These are phyloP conservation scores for Petrolisthes manimaculis DNA, from an alignment of 2,888 invertebrate genomes.

Conservation along the genomic window DNA sequence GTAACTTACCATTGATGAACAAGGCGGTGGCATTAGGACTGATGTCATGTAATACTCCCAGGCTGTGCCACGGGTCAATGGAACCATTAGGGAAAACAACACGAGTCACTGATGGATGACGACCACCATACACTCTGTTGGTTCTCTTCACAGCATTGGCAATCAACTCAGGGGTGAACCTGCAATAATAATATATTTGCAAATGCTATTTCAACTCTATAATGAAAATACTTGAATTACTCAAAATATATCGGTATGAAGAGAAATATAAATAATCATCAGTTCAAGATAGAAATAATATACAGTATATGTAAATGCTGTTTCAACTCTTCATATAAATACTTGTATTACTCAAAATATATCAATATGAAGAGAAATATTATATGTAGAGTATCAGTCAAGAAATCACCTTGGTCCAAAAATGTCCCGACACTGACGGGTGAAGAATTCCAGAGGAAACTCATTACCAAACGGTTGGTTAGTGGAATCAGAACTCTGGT, in stretches of 20 bases:
- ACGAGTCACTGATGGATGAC: conserved; percentile 66
- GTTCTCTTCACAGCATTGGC: conserved; percentile 74
- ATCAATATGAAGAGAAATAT: neutral
- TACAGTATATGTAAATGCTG: no score
- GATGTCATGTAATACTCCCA: conserved; percentile 68
- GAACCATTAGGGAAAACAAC: conserved; percentile 71
- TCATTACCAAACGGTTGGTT: conserved; percentile 81
- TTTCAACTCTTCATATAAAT: no score
- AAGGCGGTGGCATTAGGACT: conserved; percentile 45
- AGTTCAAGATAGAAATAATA: no score
- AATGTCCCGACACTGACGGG: conserved; percentile 85
- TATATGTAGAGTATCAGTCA: neutral
- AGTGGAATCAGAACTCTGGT: conserved; percentile 82
- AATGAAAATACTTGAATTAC: no score
- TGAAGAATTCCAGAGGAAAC: conserved; percentile 83
- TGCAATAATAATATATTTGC: neutral
- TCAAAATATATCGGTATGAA: no score
- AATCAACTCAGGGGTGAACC: neutral
- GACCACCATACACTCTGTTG: conserved; percentile 74
- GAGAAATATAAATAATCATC: no score
- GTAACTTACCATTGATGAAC: conserved; percentile 56
- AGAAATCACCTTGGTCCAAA: conserved; percentile 79
- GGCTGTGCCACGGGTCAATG: conserved; percentile 73
- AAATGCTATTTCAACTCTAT: neutral
- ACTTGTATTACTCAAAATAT: neutral